Base-by-base conservation (phyloP, 2,113 vertebrate genomes). In the Rhea americana region DNA sequence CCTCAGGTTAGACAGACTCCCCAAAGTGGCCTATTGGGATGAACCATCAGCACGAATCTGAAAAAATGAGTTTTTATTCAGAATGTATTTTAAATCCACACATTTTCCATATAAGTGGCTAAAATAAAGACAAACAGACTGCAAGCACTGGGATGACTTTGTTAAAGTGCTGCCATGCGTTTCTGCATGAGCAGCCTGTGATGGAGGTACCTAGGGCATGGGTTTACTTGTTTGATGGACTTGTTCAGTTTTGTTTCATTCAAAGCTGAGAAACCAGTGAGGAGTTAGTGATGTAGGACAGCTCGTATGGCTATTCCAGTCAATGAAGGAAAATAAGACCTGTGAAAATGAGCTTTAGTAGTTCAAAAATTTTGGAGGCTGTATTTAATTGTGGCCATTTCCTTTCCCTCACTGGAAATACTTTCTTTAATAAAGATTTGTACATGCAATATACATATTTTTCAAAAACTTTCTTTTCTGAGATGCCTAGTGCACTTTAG, bases 121-220 rank as follows among this genome's bases (percentile, higher is more conserved):
- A 66, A 89, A 74, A 17, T 37, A 39, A 72, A n/a, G 18, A 61
- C 19, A 35, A 61, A n/a, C 50, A 50, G 26, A 20, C 15, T 80
- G 1, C 51, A 51, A 26, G 11, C 48, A 28, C 62, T 0, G 0
- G 2, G 39, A 22, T 66, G 5, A 1, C 18, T 92, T 89, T 77
- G 41, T 83, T 83, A 45, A 73, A 73, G 50, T 26, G 48, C 25
- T 13, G 2, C 48, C 16, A 18, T 66, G 75, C 24, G 56, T 73
- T 93, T 47, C 18, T 32, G 24, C 37, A 1, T 28, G 35, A 39
- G 24, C 35, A 85, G 30, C 30, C 62, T 63, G 21, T 28, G 28
- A 35, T 39, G n/a, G 39, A 51, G 43, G 22, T 72, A 71, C 58
- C 82, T 81, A 83, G 17, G 12, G 3, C 24, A 28, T 47, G 30